Base-by-base conservation (phyloP, 2,113 vertebrate species). In the Acinonyx jubatus region DNA sequence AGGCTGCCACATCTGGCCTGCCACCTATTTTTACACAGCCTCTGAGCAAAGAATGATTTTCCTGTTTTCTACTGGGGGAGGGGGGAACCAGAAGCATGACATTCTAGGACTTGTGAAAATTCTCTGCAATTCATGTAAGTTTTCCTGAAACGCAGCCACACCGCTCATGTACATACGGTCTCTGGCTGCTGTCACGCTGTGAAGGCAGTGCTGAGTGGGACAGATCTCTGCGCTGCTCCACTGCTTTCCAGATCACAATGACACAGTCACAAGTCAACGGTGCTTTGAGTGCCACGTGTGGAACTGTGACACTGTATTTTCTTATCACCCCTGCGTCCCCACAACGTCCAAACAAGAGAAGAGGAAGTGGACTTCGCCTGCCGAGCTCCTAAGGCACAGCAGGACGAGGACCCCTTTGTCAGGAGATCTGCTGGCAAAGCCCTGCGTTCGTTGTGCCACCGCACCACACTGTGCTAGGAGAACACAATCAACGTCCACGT, bases 401-500 rank as follows among this genome's bases (percentile, higher is more conserved):
- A 13, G 57, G 57, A 33, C 13, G 36, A 33, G 29, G 15, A 66
- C 0, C 6, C 4, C 36, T 29, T 3, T 9, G 45, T 27, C 33
- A 19, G 1, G 19, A 18, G 8, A 7, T 3, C 0, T 16, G 45
- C 41, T 4, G 25, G 52, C 52, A 36, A 55, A 55, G 48, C 25
- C 16, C 45, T 7, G 33, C 2, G 36, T 38, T 16, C 5, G 18
- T 36, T 7, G 33, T 0, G 31, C 61, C 14, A 10, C 31, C 14
- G 4, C 4, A 3, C 45, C 50, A 10, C 9, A 4, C 23, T 65
- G 63, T 29, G 27, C 63, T 9, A 11, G 7, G 18, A 7, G 48
- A 10, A 27, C 3, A 12, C 8, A 6, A 3, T 13, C 14, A 11
- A 7, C 0, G 5, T 13, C 4, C 31, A 1, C 88, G 3, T 1